Evolutionary conservation across 2,113 vertebrate genomes (phyloP).

Genomic region (Reinhardtius hippoglossoides): DNA sequence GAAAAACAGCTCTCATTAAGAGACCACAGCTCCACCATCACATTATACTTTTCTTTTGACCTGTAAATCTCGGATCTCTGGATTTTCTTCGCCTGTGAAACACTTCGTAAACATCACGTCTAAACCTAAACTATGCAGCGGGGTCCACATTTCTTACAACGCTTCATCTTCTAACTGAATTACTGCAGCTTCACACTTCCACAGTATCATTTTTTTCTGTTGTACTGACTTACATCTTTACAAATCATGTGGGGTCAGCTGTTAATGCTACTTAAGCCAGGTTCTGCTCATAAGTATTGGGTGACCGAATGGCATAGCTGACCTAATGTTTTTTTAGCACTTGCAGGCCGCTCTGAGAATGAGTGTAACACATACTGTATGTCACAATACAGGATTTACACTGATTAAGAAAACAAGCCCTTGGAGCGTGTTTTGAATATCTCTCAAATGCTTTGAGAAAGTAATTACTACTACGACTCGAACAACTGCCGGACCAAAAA

Average conservation of each 20-base stretch:
- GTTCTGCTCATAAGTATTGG: conserved; percentile 4
- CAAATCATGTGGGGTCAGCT: conserved; percentile 32
- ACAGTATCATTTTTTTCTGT: not conserved
- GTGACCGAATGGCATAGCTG: conserved; percentile 36
- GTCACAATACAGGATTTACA: conserved; percentile 40
- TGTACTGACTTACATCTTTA: conserved; percentile 12
- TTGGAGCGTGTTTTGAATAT: conserved; percentile 7
- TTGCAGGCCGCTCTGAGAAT: conserved; percentile 22
- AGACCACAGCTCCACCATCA: conserved; percentile 2
- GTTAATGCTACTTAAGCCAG: conserved; percentile 48
- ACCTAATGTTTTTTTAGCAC: conserved; percentile 23
- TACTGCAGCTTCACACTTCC: conserved; percentile 13
- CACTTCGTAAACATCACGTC: not conserved
- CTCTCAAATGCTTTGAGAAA: not conserved
- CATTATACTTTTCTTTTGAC: not conserved
- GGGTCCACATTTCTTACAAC: not conserved
- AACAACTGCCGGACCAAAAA: not conserved
- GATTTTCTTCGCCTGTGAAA: not conserved
- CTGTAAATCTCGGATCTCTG: conserved; percentile 5
- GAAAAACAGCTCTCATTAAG: conserved; percentile 38
- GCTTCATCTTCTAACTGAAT: not conserved
- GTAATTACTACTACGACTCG: not conserved
- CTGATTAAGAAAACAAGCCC: conserved; percentile 26
- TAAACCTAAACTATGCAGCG: not conserved
- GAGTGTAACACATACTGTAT: not conserved